Conservation (phyloP, 1,140 invertebrate genomes). For the Wasmannia auropunctata region DNA sequence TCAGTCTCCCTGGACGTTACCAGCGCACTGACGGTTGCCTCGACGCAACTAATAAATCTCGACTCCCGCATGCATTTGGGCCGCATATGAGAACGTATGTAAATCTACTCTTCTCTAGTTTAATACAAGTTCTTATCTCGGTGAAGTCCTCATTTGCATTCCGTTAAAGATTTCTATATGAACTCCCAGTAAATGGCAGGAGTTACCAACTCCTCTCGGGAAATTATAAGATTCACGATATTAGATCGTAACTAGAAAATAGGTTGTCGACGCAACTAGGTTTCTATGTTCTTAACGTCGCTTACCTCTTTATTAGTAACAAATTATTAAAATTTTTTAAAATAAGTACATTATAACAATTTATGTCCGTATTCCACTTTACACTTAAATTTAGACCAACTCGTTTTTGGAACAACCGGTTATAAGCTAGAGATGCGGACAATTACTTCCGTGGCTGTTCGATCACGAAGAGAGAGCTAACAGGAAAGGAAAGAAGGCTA, state of each 20-base stretch:
- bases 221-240: neutral
- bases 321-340: neutral
- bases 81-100: neutral
- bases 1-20: conserved; percentile 16
- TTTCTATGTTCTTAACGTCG: neutral
- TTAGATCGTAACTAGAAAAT: neutral
- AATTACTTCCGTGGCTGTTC: conserved; percentile 15
- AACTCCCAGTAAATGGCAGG: neutral
- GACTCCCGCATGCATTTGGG: neutral
- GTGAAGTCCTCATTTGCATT: conserved; percentile 6
- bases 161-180: neutral
- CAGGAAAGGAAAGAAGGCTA: conserved; percentile 46
- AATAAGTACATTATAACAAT: neutral
- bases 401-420: neutral
- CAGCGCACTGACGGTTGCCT: conserved; percentile 13
- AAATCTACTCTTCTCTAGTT: neutral
- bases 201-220: neutral
- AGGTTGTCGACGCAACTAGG: no score
- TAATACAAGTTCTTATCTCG: neutral
- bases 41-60: conserved; percentile 47
- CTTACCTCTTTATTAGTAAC: neutral
- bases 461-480: conserved; percentile 42
- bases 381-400: neutral
- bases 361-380: neutral
- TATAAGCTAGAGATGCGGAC: neutral